phyloP scores from a whole-genome alignment of 2,888 invertebrate genomes.

The Scrobipalpa atriplicella region DNA sequence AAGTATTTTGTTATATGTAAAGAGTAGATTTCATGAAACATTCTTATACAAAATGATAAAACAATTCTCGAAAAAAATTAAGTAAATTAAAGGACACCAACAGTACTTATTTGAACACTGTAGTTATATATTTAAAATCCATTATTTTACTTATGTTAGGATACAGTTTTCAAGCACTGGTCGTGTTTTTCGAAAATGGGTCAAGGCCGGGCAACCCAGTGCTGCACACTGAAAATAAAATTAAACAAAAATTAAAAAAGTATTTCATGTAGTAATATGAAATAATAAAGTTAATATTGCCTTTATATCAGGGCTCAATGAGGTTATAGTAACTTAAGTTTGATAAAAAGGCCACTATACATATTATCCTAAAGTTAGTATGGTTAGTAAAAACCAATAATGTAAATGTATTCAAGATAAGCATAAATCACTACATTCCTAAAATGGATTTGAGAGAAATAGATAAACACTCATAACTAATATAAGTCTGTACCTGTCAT shows the following conservation, averaged over 20 bases:
- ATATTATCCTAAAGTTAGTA: no score
- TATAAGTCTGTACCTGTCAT: no score
- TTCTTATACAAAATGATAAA: conserved; percentile 37
- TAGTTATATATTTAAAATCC: conserved; percentile 42
- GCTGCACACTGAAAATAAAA: conserved; percentile 70
- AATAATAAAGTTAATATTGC: background rate
- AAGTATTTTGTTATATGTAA: background rate
- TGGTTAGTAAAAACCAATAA: no score
- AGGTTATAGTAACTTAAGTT: no score
- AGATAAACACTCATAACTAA: no score
- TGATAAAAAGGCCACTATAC: no score
- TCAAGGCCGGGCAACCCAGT: conserved; percentile 68
- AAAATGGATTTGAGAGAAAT: no score
- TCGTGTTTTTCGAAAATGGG: conserved; percentile 49
- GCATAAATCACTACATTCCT: no score
- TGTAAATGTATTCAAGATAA: no score
- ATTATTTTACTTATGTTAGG: conserved; percentile 22
- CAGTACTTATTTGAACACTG: conserved; percentile 56
- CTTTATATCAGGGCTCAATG: no score
- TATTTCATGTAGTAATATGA: background rate
- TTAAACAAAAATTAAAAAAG: background rate
- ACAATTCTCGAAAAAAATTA: conserved; percentile 40
- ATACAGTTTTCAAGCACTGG: conserved; percentile 57
- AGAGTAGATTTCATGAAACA: conserved; percentile 33
- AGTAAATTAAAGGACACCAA: conserved; percentile 52